These are phyloP conservation scores for Philopedon plagiatum DNA, from an alignment of 2,888 invertebrate species.

Conservation along the genomic window DNA sequence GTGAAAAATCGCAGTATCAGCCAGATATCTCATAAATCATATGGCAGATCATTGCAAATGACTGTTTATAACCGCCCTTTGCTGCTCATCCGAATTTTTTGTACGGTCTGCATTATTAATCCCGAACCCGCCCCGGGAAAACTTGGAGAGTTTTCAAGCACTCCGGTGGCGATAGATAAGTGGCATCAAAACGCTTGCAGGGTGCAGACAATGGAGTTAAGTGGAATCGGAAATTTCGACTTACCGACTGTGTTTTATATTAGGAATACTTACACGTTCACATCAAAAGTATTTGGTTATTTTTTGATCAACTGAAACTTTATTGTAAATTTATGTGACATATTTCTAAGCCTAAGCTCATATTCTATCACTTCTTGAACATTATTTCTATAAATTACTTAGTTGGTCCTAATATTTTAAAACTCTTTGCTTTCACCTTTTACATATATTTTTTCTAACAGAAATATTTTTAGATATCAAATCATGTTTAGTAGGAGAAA, in stretches of 20 bases:
- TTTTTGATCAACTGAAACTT: too few species aligned
- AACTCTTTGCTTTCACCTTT: too few species aligned
- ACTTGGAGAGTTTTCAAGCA: slow-evolving; percentile 39
- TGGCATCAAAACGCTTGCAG: slow-evolving; percentile 10
- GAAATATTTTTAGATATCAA: too few species aligned
- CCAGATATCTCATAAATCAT: slow-evolving; percentile 46
- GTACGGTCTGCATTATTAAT: slow-evolving; percentile 35
- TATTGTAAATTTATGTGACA: too few species aligned
- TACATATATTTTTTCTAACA: too few species aligned
- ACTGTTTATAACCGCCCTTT: slow-evolving; percentile 50
- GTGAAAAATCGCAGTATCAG: slow-evolving; percentile 41
- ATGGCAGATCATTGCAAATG: slow-evolving; percentile 44
- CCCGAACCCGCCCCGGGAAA: slow-evolving; percentile 25
- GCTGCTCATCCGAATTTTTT: slow-evolving; percentile 44
- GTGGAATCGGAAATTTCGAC: neutral
- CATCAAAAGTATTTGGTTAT: too few species aligned
- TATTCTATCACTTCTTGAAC: too few species aligned
- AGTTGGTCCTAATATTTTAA: too few species aligned
- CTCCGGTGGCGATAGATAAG: slow-evolving; percentile 12
- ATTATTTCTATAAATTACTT: too few species aligned
- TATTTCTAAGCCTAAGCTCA: too few species aligned
- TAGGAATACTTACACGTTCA: neutral
- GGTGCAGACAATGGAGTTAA: slow-evolving; percentile 9
- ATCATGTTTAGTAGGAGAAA: too few species aligned
- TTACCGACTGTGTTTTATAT: neutral